Evolutionary conservation across 2,797 vertebrate species (phyloP), one percentile per base, ranked within the genome.

Genomic region (Catharus ustulatus): DNA sequence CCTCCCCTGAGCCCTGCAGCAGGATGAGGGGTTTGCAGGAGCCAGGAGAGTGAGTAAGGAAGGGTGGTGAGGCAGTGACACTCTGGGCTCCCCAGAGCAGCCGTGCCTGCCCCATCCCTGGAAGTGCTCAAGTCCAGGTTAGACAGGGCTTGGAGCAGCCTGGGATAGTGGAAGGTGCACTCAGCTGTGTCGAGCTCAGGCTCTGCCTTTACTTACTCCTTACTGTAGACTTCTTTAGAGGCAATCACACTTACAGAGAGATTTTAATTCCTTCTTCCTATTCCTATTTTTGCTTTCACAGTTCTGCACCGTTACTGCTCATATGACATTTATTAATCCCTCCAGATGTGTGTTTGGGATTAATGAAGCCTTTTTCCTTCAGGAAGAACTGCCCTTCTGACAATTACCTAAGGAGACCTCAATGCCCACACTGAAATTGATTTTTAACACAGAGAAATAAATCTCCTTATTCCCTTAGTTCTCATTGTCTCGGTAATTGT

Each of bases 401-500:
- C 79, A 87, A 67, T 93, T 96, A 64, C 87, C 61, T 26, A 10
- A 73, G 67, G 93, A 96, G 61, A 45, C 49, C 64, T 68, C 40
- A 10, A 40, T 93, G 75, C 84, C 80, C 69, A n/a, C 79, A 46
- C 22, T 72, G 45, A 90, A 79, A 36, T 34, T 76, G 78, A 85
- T 78, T 86, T 89, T 78, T 91, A 92, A 91, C 58, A 64, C 51
- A 78, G 72, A 89, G 93, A 94, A 89, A 91, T 81, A 82, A 58
- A 77, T 71, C 54, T 96, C 79, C 16, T 77, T 68, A 29, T 80
- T 85, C 49, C 52, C 80, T 40, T 95, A 90, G 95, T 87, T 96
- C 84, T 93, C 78, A 45, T 55, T 94, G 84, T 94, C 92, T 82
- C 67, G 62, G 57, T 96, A 96, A 95, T 89, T 96, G 80, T 96